These are phyloP conservation scores for Deilephila elpenor DNA, from an alignment of 2,888 invertebrate genomes.

Conservation along the genomic window DNA sequence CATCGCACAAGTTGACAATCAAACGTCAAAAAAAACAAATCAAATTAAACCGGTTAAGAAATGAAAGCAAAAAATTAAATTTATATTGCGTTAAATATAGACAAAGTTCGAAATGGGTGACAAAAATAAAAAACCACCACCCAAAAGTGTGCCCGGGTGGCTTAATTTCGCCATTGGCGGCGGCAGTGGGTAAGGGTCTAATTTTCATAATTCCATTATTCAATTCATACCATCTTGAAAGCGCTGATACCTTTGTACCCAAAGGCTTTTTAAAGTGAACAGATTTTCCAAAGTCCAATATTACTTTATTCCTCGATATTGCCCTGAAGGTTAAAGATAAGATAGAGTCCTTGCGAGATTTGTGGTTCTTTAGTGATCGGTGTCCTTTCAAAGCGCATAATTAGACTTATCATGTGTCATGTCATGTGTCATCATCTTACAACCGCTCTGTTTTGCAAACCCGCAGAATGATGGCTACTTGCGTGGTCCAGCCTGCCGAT, in stretches of 20 bases:
- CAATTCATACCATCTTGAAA: neutral
- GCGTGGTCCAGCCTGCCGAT: slow-evolving; percentile 64
- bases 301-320: too few species aligned
- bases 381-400: too few species aligned
- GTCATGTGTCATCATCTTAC: too few species aligned
- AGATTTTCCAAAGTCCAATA: too few species aligned
- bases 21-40: slow-evolving; percentile 11
- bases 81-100: neutral
- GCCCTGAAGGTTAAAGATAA: too few species aligned
- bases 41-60: slow-evolving; percentile 5
- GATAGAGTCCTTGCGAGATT: too few species aligned
- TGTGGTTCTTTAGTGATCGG: too few species aligned
- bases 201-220: neutral
- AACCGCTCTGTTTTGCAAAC: neutral
- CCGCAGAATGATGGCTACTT: slow-evolving; percentile 59
- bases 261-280: too few species aligned
- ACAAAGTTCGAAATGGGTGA: slow-evolving; percentile 42
- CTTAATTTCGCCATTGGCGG: slow-evolving; percentile 65
- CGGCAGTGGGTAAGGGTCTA: slow-evolving; percentile 53
- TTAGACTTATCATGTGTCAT: too few species aligned
- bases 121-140: slow-evolving; percentile 42
- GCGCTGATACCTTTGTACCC: too few species aligned
- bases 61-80: slow-evolving; percentile 7
- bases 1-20: neutral
- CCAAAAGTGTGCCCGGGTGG: slow-evolving; percentile 52